Base-by-base conservation (phyloP, 2,113 vertebrate genomes). In the Cyanocitta stelleri region DNA sequence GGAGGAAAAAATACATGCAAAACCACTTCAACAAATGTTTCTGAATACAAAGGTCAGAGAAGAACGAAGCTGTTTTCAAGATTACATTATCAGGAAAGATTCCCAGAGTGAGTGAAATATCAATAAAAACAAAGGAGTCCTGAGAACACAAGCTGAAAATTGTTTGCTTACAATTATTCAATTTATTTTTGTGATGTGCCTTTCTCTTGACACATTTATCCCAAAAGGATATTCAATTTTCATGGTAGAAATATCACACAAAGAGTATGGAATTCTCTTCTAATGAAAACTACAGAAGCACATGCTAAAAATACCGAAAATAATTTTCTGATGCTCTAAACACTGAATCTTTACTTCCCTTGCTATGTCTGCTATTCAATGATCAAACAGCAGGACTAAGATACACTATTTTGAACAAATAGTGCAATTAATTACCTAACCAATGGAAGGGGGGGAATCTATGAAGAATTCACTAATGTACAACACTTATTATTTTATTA, bases 11-110 rank as follows among this genome's bases (percentile, higher is more conserved):
- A 6, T 43, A 73, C 44, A 93, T 84, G 59, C 85, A 94, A 96
- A 97, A 81, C 33, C 62, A 67, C 59, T 87, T 91, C 63, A 93
- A 95, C 51, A 92, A 95, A 94, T 90, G 77, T 82, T 96, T 95
- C 76, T 90, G 82, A 95, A 96, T 69, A 55, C 66, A 95, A 96
- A 95, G 86, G 87, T 94, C 91, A 93, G 66, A 91, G 58, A 93
- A 95, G 39, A 96, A 84, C 18, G 74, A 85, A 93, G 78, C 52
- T 48, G 49, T 39, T 90, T 95, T 78, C 17, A 55, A 90, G 78
- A 93, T 92, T 89, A 85, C 54, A 78, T 80, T 89, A 95, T 41
- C 85, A 94, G 72, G 24, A 75, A 86, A 86, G 64, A 92, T 64
- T 86, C 89, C 85, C 59, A 66, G 89, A 83, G 61, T 67, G 67